Percentiles rank a stretch among this genome's conserved stretches.
These are phyloP conservation scores for Labeo catla DNA, from an alignment of 2,113 vertebrate species.

Conservation along the genomic window DNA sequence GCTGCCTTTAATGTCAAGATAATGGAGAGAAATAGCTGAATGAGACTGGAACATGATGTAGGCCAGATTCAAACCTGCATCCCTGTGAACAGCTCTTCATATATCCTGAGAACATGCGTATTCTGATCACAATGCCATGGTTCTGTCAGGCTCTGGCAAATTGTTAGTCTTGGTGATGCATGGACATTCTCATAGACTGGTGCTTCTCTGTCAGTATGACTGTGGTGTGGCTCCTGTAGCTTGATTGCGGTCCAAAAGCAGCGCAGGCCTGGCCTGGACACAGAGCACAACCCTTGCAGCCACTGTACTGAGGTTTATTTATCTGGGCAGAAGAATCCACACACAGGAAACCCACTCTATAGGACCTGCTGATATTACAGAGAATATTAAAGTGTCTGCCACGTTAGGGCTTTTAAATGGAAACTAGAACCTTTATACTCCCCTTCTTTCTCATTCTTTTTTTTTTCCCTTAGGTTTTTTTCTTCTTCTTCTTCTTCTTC, in stretches of 20 bases:
- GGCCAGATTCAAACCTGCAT: neutral
- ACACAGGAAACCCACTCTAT: conserved; percentile 70
- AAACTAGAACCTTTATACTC: conserved; percentile 65
- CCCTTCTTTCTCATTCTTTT: conserved; percentile 33
- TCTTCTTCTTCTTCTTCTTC: neutral
- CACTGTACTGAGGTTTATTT: conserved; percentile 74
- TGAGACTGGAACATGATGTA: neutral
- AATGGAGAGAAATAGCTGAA: neutral
- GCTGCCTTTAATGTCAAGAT: neutral
- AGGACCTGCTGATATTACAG: conserved; percentile 71
- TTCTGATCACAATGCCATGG: neutral
- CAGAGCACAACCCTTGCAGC: conserved; percentile 61
- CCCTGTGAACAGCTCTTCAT: neutral
- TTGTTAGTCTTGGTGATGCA: neutral
- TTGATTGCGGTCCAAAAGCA: conserved; percentile 73
- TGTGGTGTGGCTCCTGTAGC: conserved; percentile 72
- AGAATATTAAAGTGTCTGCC: conserved; percentile 70
- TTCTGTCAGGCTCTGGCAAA: neutral
- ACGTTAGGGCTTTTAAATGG: conserved; percentile 69
- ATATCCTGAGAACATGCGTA: neutral
- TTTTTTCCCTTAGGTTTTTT: conserved; percentile 9
- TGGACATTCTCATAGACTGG: neutral
- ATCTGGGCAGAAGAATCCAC: conserved; percentile 69
- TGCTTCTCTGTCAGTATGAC: conserved; percentile 61
- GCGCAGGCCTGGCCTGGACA: conserved; percentile 60